Conservation (phyloP, 2,888 invertebrate genomes). For the Dorcus parallelipipedus region DNA sequence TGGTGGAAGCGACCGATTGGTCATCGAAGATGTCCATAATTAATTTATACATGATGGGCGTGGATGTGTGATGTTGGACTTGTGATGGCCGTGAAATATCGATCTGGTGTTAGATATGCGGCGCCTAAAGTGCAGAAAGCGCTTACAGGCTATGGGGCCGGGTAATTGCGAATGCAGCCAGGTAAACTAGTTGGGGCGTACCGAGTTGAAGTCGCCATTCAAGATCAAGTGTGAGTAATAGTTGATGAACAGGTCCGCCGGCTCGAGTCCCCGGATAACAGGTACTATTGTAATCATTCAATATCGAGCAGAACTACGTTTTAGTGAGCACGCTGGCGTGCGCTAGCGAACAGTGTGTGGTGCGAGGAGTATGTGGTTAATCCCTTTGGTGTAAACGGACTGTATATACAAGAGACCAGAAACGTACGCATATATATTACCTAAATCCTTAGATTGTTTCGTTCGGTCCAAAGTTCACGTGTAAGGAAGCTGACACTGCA, state of each 20-base stretch:
- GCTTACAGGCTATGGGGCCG: neutral
- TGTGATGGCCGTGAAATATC: conserved; percentile 15
- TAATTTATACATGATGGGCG: conserved; percentile 29
- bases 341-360: conserved; percentile 1
- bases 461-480: conserved; percentile 29
- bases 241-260: conserved; percentile 49
- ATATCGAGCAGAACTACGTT: conserved; percentile 28
- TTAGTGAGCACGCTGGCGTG: conserved; percentile 13
- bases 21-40: conserved; percentile 24
- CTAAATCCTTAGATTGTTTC: conserved; percentile 36
- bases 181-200: conserved; percentile 48
- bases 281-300: conserved; percentile 50
- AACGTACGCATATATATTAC: conserved; percentile 24
- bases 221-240: conserved; percentile 47
- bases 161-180: conserved; percentile 12
- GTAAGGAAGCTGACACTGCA: conserved; percentile 40
- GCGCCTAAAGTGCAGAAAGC: neutral
- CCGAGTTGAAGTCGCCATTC: conserved; percentile 41
- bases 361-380: neutral
- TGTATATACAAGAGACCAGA: neutral
- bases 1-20: conserved; percentile 34
- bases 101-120: conserved; percentile 1
- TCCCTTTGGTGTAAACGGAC: conserved; percentile 10
- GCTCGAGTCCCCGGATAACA: conserved; percentile 42
- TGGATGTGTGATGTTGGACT: conserved; percentile 16